phyloP scores from a whole-genome alignment of 2,113 vertebrate species.

The Dasyornis broadbenti region DNA sequence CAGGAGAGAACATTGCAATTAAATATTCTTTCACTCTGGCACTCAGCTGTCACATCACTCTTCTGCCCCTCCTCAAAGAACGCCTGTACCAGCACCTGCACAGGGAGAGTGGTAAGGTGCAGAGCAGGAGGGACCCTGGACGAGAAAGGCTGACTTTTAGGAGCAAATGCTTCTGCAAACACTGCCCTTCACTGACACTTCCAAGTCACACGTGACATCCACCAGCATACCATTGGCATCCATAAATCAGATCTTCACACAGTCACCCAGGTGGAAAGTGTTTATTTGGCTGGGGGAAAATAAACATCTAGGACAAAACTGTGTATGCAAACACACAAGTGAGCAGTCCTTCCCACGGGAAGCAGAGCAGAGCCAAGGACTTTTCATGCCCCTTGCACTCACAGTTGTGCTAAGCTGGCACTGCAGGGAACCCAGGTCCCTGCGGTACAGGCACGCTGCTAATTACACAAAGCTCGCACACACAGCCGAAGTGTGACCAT shows the following conservation, averaged over 20 bases:
- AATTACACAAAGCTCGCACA: background rate
- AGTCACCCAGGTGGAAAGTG: rapidly evolving
- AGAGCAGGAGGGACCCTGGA: background rate
- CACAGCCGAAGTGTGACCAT: background rate
- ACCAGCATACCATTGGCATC: background rate
- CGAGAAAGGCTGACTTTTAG: background rate
- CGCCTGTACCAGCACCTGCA: rapidly evolving
- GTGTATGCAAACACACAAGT: background rate
- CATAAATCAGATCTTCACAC: background rate
- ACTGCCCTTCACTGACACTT: background rate
- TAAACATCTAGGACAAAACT: background rate
- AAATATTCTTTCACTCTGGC: background rate
- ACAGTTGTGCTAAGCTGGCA: background rate
- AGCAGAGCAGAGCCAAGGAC: background rate
- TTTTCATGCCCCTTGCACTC: background rate
- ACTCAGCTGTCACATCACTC: rapidly evolving
- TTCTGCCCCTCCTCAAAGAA: background rate
- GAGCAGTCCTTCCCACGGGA: background rate
- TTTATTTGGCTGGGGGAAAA: background rate
- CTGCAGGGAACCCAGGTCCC: background rate
- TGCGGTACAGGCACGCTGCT: rapidly evolving
- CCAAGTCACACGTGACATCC: background rate
- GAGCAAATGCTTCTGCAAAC: background rate
- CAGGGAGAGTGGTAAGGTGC: rapidly evolving
- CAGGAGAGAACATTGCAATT: background rate